Evolutionary conservation across 2,888 invertebrate species (phyloP).

Genomic region (Dasypolia templi): DNA sequence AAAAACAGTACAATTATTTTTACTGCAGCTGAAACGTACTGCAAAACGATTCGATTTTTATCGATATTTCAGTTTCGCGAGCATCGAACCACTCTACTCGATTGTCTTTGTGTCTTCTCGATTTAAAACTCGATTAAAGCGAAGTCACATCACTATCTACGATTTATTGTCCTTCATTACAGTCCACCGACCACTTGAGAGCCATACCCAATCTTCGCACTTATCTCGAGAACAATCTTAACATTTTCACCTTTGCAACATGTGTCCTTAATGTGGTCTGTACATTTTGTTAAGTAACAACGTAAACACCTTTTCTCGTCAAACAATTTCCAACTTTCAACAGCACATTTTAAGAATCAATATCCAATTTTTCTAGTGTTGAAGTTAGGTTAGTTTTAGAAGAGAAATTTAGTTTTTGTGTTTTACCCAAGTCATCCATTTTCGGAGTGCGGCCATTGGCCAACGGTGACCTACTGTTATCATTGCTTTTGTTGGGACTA

Average conservation of each 20-base stretch:
- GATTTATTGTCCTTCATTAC: slow-evolving; percentile 81
- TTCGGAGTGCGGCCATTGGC: slow-evolving; percentile 71
- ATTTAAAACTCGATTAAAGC: slow-evolving; percentile 21
- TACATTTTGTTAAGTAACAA: slow-evolving; percentile 36
- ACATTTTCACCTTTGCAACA: slow-evolving; percentile 84
- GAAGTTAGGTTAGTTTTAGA: slow-evolving; percentile 17
- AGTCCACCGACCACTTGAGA: slow-evolving; percentile 67
- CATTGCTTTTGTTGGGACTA: slow-evolving; percentile 66
- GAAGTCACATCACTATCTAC: slow-evolving; percentile 56
- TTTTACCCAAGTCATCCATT: slow-evolving; percentile 78
- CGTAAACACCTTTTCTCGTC: slow-evolving; percentile 1
- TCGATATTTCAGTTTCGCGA: neutral
- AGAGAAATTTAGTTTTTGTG: slow-evolving; percentile 70
- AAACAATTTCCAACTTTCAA: slow-evolving; percentile 41
- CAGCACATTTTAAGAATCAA: rapidly evolving
- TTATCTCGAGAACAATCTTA: slow-evolving; percentile 80
- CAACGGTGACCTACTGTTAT: slow-evolving; percentile 74
- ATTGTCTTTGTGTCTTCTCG: slow-evolving; percentile 9
- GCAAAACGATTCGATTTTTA: neutral
- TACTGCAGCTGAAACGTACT: neutral
- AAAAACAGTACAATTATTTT: neutral
- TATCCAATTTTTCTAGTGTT: neutral
- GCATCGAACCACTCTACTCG: neutral
- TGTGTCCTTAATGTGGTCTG: slow-evolving; percentile 79
- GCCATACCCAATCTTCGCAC: slow-evolving; percentile 71